Evolutionary conservation across 2,113 vertebrate genomes (phyloP).

Genomic region (Hippoglossus stenolepis): DNA sequence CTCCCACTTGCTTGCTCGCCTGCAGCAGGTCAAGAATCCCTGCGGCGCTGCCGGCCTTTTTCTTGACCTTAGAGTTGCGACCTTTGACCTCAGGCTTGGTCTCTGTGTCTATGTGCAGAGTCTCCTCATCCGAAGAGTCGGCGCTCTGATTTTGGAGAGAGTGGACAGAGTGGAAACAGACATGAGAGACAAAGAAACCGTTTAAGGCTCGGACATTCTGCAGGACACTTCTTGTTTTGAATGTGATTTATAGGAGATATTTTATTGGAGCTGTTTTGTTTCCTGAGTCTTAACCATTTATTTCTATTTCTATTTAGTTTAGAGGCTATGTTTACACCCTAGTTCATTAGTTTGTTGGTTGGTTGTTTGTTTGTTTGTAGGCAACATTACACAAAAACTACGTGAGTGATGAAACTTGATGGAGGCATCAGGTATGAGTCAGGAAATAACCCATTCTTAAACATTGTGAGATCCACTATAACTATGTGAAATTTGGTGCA

Average conservation of each 20-base stretch:
- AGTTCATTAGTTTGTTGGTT: too few relatives aligned
- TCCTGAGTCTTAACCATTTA: neutral
- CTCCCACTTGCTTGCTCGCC: slow-evolving; percentile 98
- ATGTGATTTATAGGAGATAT: neutral
- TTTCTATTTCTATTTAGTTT: too few relatives aligned
- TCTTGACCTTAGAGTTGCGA: slow-evolving; percentile 93
- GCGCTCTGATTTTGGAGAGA: slow-evolving; percentile 77
- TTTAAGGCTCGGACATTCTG: neutral
- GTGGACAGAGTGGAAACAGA: neutral
- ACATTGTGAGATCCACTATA: too few relatives aligned
- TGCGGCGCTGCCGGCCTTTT: slow-evolving; percentile 88
- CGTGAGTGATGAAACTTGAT: too few relatives aligned
- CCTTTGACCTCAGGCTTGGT: slow-evolving; percentile 79
- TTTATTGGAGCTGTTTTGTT: neutral
- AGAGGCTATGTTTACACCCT: too few relatives aligned
- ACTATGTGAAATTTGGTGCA: too few relatives aligned
- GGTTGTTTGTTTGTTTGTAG: too few relatives aligned
- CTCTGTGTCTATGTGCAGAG: slow-evolving; percentile 96
- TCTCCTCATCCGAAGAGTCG: slow-evolving; percentile 95
- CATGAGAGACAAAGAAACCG: neutral
- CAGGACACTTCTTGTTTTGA: neutral
- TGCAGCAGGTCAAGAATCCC: slow-evolving; percentile 97
- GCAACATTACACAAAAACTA: neutral
- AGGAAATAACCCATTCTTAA: too few relatives aligned
- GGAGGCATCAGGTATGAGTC: too few relatives aligned